These are phyloP conservation scores for Gallinago media DNA, from an alignment of 2,113 vertebrate genomes.

Conservation along the genomic window DNA sequence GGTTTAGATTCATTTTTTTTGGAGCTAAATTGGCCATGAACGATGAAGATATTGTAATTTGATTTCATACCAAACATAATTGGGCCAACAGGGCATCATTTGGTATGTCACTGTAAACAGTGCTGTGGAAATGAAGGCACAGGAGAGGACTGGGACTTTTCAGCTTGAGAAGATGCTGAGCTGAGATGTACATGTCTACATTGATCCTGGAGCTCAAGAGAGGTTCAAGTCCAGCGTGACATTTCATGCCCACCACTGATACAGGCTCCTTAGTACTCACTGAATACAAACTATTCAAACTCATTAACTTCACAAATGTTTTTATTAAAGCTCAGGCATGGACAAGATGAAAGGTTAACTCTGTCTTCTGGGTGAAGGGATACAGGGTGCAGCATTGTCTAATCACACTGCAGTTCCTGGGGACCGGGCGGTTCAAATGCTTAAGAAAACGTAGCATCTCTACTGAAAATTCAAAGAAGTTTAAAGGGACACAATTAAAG, in stretches of 20 bases:
- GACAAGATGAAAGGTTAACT: constrained; percentile 46
- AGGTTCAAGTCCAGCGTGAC: background rate
- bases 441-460: background rate
- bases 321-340: constrained; percentile 32
- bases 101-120: background rate
- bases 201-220: background rate
- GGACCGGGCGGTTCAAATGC: background rate
- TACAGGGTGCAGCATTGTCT: background rate
- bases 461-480: background rate
- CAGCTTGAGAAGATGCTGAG: background rate
- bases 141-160: background rate
- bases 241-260: background rate
- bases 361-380: background rate
- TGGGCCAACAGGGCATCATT: background rate
- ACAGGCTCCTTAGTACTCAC: background rate
- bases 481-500: background rate
- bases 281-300: constrained; percentile 29
- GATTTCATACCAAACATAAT: background rate
- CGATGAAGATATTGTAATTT: background rate
- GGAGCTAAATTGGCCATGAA: background rate
- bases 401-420: background rate
- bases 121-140: background rate
- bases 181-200: background rate
- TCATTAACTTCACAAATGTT: background rate
- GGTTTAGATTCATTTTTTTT: background rate